A percentile compares a stretch with the other conserved stretches of the same genome.
Evolutionary conservation across 1,140 invertebrate species (phyloP).

Genomic region (Agrypnia vestita): DNA sequence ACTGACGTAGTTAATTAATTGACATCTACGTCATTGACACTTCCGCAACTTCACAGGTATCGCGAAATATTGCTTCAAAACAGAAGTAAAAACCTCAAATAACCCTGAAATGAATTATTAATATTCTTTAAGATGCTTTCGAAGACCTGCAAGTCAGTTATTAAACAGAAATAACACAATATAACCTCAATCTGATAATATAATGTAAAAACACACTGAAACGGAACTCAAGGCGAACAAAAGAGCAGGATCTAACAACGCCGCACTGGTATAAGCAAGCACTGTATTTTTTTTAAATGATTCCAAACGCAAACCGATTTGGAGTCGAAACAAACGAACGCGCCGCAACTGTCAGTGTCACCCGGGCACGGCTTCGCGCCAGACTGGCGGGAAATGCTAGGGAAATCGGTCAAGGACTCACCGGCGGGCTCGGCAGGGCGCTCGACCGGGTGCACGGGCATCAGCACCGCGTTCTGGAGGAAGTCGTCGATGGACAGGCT

Average conservation of each 20-base stretch:
- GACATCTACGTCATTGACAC: not conserved
- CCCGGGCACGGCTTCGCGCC: not conserved
- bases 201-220: too few species aligned
- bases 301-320: not conserved
- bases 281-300: not conserved
- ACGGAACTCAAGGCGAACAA: too few species aligned
- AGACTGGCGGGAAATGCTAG: not conserved
- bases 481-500: conserved; percentile 70
- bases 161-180: not conserved
- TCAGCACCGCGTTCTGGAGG: conserved; percentile 70
- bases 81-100: not conserved
- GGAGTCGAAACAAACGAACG: not conserved
- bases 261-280: not conserved
- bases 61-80: not conserved
- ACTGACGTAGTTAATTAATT: not conserved
- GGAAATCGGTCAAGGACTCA: conserved; percentile 1
- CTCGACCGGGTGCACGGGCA: conserved; percentile 61
- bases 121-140: not conserved
- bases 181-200: not conserved
- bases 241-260: too few species aligned
- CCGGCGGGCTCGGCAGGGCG: not conserved
- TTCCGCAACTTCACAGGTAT: not conserved
- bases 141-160: not conserved
- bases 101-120: not conserved
- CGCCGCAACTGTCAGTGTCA: not conserved